Evolutionary conservation across 2,797 vertebrate genomes (phyloP), one percentile per base, ranked within the genome.

Genomic region (Buceros bicornis): DNA sequence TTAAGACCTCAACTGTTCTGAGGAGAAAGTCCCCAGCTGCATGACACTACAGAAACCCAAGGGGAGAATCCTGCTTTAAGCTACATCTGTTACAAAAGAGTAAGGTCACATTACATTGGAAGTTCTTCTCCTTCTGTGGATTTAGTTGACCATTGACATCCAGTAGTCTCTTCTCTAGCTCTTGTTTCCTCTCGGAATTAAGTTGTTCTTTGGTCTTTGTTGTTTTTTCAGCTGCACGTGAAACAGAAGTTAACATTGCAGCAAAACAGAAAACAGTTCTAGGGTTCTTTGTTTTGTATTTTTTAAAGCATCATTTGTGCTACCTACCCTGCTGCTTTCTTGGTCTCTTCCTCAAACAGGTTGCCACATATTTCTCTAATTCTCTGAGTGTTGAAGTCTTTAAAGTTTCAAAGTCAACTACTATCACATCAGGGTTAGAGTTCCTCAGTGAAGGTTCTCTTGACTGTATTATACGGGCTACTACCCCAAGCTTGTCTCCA

Each of bases 391-490:
- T 99, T 57, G 99, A 98, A 62, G 98, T 93, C 97, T 99, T 99
- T 77, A 99, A 98, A 25, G 95, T 97, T 96, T 99, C 99, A 92
- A 99, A 98, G 96, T 99, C 99, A 65, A 99, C 98, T 97, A 99
- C 99, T 42, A 99, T 97, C 84, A 99, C 98, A 56, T 99, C 97
- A 10, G 97, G 98, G 93, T 97, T 96, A 25, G 98, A 98, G 71
- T 97, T 96, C 62, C 87, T 98, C 87, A 99, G 82, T 25, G 96
- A 97, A 16, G 98, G 97, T 95, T 99, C 99, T 93, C 98, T 97
- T 87, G 98, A 98, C 76, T 99, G 98, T 96, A 99, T 99, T 95
- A 99, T 99, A 48, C 97, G 97, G 88, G 99, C 98, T 60, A 99
- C 71, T 91, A 98, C 98, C 33, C 97, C 98, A 90, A 99, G 98